These are phyloP conservation scores for Chroicocephalus ridibundus DNA, from an alignment of 2,113 vertebrate species.

Conservation along the genomic window DNA sequence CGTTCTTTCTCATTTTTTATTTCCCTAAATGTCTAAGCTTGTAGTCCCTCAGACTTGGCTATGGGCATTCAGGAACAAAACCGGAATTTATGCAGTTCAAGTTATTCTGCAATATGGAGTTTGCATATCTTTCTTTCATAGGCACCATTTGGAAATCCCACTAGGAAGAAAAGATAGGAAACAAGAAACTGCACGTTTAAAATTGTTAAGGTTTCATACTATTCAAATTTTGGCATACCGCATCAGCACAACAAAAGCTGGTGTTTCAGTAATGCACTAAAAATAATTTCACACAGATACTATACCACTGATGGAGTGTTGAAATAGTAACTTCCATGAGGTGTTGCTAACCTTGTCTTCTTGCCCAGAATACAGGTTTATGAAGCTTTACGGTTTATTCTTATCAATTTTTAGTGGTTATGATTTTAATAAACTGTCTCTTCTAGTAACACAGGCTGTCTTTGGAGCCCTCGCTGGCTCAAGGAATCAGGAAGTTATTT, in stretches of 20 bases:
- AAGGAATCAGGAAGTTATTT: background rate
- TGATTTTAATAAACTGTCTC: background rate
- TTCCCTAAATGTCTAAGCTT: background rate
- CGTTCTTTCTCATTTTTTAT: background rate
- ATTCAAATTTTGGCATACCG: background rate
- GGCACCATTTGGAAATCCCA: background rate
- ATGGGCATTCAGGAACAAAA: background rate
- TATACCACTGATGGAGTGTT: background rate
- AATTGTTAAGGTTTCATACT: background rate
- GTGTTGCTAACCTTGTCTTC: background rate
- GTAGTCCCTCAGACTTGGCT: background rate
- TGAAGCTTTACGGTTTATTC: background rate
- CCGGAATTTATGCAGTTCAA: background rate
- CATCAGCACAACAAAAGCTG: background rate
- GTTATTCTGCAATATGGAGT: background rate
- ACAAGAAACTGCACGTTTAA: background rate
- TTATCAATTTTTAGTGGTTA: background rate
- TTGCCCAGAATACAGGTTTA: background rate
- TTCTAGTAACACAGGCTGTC: background rate
- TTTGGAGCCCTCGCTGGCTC: background rate
- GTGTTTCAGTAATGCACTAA: background rate
- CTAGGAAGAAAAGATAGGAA: background rate
- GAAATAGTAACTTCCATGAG: background rate
- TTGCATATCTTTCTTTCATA: background rate
- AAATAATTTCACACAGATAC: background rate